Base-by-base conservation (phyloP, 2,888 invertebrate species). In the Oligia fasciuncula region DNA sequence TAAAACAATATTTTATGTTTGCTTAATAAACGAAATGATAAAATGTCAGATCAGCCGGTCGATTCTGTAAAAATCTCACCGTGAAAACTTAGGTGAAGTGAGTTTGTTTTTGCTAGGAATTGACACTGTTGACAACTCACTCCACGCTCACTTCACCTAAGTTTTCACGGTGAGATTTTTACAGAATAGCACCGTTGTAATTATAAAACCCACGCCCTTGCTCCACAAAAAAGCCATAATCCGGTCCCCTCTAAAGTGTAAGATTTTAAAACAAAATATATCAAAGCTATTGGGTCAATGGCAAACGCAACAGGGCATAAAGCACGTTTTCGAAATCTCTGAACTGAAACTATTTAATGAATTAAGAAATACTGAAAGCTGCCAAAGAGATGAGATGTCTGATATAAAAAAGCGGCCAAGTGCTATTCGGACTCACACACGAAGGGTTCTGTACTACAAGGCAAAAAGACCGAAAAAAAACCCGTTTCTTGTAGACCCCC, bases 271-370 rank as follows among this genome's bases (percentile, higher is more conserved):
- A 81, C 72, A 80, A 84, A 71, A 78, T 76, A 81, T 85, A 93
- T 92, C 91, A 92, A 89, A 93, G 91, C 90, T 90, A 90, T 89
- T 94, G 90, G 94, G 95, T 94, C 95, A 95, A 94, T 95, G 95
- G 93, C 94, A 91, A 82, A 88, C 89, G 83, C 89, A 90, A 91
- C 89, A 92, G 88, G 84, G 87, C 89, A 91, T 92, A 92, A 93
- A 92, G 86, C 89, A 90, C 78, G 85, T 91, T 93, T 93, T 92
- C 91, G 92, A 90, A 91, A 91, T 88, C 85, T 86, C 90, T 90
- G 87, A 92, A 93, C 40, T 60, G 35, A 70, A 60, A 70, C 93
- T 92, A 92, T 92, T 91, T 90, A 74, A 86, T 78, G 89, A 85
- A 91, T 94, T 92, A 92, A 90, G 93, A 93, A 94, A 93, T 89